Conservation (phyloP, 2,888 invertebrate genomes). For the Koerneria pararmatus region DNA sequence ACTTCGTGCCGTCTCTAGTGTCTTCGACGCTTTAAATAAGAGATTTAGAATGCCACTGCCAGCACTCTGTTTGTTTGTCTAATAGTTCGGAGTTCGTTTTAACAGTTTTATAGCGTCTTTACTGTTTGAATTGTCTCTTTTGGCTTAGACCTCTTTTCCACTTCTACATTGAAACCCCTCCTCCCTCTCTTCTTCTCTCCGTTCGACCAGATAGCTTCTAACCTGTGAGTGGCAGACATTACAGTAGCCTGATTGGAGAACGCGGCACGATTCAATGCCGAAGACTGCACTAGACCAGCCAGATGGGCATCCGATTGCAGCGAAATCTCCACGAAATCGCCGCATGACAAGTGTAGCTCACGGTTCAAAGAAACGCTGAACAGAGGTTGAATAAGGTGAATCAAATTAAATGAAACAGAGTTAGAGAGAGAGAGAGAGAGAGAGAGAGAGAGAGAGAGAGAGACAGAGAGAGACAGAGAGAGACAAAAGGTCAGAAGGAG, state of each 20-base stretch:
- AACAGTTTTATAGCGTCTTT: no score
- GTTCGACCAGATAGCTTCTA: not conserved
- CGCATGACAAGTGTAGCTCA: slow-evolving; percentile 55
- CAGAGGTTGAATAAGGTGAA: not conserved
- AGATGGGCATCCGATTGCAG: slow-evolving; percentile 48
- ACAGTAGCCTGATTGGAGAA: slow-evolving; percentile 45
- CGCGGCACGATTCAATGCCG: slow-evolving; percentile 50
- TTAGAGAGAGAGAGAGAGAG: not conserved
- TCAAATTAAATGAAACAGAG: not conserved
- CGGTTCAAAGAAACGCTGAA: slow-evolving; percentile 55
- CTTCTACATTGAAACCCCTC: not conserved
- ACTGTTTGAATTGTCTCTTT: no score
- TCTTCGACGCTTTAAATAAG: slow-evolving; percentile 56
- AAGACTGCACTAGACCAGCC: slow-evolving; percentile 52
- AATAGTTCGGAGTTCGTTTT: no score
- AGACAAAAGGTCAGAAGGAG: no score
- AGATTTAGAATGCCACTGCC: not conserved
- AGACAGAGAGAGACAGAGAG: no score
- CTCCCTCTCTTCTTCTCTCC: not conserved
- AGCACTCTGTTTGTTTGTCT: not conserved
- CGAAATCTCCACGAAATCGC: slow-evolving; percentile 48
- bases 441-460: no score
- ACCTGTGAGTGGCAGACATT: slow-evolving; percentile 56
- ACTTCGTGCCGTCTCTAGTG: slow-evolving; percentile 61
- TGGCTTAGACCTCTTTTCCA: not conserved